Conservation (phyloP, 2,113 vertebrate genomes). For the Saguinus midas region DNA sequence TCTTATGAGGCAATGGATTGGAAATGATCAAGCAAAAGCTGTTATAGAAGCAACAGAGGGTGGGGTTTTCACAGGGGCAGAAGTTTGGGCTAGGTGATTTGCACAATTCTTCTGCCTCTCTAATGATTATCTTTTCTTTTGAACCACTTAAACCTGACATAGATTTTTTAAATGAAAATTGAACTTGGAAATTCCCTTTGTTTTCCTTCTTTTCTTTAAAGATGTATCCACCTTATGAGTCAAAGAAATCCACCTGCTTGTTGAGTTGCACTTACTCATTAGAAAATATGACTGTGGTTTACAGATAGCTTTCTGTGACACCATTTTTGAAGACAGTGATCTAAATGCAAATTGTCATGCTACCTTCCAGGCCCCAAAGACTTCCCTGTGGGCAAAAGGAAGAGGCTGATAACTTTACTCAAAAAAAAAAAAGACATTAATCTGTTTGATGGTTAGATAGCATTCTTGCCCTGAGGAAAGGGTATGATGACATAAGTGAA, state of each 20-base stretch:
- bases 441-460: neutral
- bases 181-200: neutral
- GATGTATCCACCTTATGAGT: neutral
- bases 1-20: neutral
- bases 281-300: neutral
- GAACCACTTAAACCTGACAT: neutral
- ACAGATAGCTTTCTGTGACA: neutral
- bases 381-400: neutral
- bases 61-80: neutral
- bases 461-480: neutral
- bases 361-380: neutral
- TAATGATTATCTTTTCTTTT: neutral
- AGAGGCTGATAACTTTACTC: neutral
- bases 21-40: neutral
- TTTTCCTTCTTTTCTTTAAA: conserved; percentile 10
- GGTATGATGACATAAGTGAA: neutral
- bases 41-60: neutral
- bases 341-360: neutral
- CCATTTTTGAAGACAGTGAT: neutral
- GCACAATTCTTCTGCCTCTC: neutral
- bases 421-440: neutral
- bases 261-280: neutral
- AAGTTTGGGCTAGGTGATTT: neutral
- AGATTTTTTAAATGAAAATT: neutral
- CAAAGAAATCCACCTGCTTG: neutral